Conservation (phyloP, 2,888 invertebrate genomes). For the Campopleginae sp. region DNA sequence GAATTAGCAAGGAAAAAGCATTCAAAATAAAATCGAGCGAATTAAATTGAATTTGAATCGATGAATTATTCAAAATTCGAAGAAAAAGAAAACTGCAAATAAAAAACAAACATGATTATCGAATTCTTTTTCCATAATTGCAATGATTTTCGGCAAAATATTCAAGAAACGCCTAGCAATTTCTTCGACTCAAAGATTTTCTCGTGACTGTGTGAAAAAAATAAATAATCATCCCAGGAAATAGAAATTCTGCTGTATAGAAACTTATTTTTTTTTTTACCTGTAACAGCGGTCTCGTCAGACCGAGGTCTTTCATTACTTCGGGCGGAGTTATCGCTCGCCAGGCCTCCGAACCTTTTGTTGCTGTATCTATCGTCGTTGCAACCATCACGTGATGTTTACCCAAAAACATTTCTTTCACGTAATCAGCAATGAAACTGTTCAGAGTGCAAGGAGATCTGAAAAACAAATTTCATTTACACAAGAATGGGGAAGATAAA, state of each 20-base stretch:
- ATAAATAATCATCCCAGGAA: too few relatives aligned
- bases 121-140: too few relatives aligned
- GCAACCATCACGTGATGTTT: slow-evolving; percentile 89
- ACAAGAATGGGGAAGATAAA: background rate
- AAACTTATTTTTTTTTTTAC: slow-evolving; percentile 79
- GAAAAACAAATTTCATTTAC: slow-evolving; percentile 64
- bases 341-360: slow-evolving; percentile 92
- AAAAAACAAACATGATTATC: too few relatives aligned
- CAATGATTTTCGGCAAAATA: too few relatives aligned
- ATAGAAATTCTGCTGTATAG: background rate
- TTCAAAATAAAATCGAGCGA: too few relatives aligned
- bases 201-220: too few relatives aligned
- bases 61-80: too few relatives aligned
- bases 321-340: slow-evolving; percentile 90
- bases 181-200: too few relatives aligned
- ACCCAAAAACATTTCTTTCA: slow-evolving; percentile 93
- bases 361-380: slow-evolving; percentile 89
- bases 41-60: too few relatives aligned
- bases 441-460: slow-evolving; percentile 91
- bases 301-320: slow-evolving; percentile 87
- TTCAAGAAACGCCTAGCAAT: too few relatives aligned
- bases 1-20: too few relatives aligned
- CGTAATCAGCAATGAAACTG: slow-evolving; percentile 93
- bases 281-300: slow-evolving; percentile 88
- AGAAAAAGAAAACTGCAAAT: too few relatives aligned